Base-by-base conservation (phyloP, 2,888 invertebrate genomes). In the Philhelius pedissequus region DNA sequence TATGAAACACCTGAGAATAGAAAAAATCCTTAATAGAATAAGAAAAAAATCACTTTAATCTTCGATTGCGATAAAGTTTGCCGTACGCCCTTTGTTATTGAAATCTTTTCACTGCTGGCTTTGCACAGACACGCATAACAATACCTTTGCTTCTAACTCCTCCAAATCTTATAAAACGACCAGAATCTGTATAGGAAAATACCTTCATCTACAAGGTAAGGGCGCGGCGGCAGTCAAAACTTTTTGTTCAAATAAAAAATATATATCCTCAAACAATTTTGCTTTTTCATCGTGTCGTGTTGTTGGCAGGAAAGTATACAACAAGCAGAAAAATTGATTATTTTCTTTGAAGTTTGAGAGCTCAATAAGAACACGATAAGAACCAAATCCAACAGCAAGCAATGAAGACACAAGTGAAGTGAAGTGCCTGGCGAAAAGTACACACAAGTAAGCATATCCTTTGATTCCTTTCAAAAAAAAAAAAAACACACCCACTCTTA, bases 381-480 rank as follows among this genome's bases (percentile, higher is more conserved):
- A 38, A 27, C 4, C 5, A 30, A 58, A 56, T 22, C 50, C 56
- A 62, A 27, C 38, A 62, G 35, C 38, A 45, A 54, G 64, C 56
- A 58, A 68, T 58, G 58, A 68, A 69, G 76, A 76, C 30, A 50
- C 58, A 68, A 69, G 15, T 50, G 27, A 68, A 69, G 15, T 50
- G 27, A 69, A 80, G 52, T 74, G 69, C 50, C 58, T 43, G 79
- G 79, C 68, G 43, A 71, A 80, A 80, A 74, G 60, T 38, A 64
- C 64, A 48, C 56, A 58, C 20, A 18, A 52, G 22, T 25, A 38
- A 66, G 25, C 15, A 75, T 25, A 30, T 60, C 25, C 18, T 35
- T 56, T 32, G 11, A 11, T 35, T 38, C 35, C 32, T 9, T 13
- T 25, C 48, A 71, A 20, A 54, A 56, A 1, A 30, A 1, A 8